Evolutionary conservation across 2,797 vertebrate genomes (phyloP), one percentile per base, ranked within the genome.

Genomic region (Mus spretus): DNA sequence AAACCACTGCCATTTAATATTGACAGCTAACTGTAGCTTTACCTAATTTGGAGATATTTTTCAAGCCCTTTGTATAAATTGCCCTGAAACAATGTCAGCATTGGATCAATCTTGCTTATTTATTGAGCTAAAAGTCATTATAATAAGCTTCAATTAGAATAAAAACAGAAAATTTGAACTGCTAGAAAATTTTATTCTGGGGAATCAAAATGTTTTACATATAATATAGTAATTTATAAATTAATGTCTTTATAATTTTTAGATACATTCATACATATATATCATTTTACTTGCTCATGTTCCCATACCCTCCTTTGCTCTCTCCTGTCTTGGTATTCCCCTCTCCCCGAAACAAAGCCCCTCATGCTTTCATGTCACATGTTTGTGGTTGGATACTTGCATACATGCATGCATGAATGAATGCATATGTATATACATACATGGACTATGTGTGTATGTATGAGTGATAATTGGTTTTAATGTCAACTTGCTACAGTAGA

Each of bases 141-240:
- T 95, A 97, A 85, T 97, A 91, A 96, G 74, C 90, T 20, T 96
- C 78, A 96, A 94, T 0, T 83, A 97, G 97, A 98, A 97, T 79
- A 97, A 97, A 13, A 8, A 34, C 44, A 72, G 97, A 97, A 97
- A 97, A 93, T 98, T 96, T 81, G 92, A 97, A 97, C 80, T 84
- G 90, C 93, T 96, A 96, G 47, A 59, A 93, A 94, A 86, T 94
- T 93, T 98, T 95, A 98, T 97, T 97, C 98, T 94, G 93, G 92
- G 44, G 96, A 96, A 17, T 98, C 96, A 97, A 98, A 98, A 83
- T 72, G 97, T 97, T 97, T 95, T 97, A 97, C 98, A 98, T 96
- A 40, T 47, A 86, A 70, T 87, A 97, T 97, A 94, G 97, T 98
- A 96, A 72, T 98, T 98, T 98, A 77, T 93, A 98, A 96, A 98